A percentile compares a stretch with the other conserved stretches of the same genome.
These are phyloP conservation scores for Ceratotherium simum DNA, from an alignment of 2,113 vertebrate species.

Conservation along the genomic window DNA sequence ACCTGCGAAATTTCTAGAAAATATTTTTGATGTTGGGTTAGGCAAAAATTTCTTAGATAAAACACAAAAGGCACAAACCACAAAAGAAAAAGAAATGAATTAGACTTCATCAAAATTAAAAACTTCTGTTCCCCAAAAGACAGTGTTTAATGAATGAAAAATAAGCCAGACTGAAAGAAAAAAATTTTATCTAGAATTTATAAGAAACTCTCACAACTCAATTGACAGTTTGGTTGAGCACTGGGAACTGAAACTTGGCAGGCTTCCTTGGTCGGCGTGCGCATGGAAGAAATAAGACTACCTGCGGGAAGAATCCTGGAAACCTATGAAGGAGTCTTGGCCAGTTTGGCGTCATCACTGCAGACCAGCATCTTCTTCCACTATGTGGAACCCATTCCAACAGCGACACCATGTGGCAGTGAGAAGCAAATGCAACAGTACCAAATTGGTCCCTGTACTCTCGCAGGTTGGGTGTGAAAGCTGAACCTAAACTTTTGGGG, in stretches of 20 bases:
- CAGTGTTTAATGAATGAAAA: not conserved
- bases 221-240: not conserved
- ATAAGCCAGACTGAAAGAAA: not conserved
- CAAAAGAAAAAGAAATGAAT: not conserved
- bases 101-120: not conserved
- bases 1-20: not conserved
- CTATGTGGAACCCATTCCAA: not conserved
- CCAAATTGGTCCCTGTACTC: not conserved
- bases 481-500: not conserved
- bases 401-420: not conserved
- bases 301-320: not conserved
- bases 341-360: no score
- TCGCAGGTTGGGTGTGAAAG: not conserved
- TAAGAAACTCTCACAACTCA: not conserved
- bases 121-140: not conserved
- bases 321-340: not conserved
- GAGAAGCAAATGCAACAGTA: not conserved
- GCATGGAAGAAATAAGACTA: not conserved
- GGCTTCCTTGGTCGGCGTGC: not conserved
- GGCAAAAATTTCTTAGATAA: not conserved
- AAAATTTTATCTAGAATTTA: not conserved
- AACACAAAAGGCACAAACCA: not conserved
- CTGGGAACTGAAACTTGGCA: not conserved
- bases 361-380: accelerated
- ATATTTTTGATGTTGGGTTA: not conserved